Conservation (phyloP, 2,888 invertebrate species). For the Galerucella calmariensis region DNA sequence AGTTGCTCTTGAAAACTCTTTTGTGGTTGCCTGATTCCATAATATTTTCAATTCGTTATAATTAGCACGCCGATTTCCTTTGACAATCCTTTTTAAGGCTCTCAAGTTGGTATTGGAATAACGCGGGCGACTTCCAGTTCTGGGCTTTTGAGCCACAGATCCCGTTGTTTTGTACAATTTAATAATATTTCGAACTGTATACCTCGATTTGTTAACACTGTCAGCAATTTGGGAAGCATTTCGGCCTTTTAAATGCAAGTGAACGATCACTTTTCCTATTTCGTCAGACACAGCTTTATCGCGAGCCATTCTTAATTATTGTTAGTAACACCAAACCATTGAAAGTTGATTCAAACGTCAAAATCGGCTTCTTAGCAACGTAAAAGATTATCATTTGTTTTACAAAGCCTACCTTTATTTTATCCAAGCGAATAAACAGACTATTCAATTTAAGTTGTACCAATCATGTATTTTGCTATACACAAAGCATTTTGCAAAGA, state of each 20-base stretch:
- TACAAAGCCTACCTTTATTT: no score
- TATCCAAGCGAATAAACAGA: no score
- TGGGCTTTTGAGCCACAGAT: no score
- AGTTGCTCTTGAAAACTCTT: neutral
- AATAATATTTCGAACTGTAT: no score
- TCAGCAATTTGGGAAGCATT: no score
- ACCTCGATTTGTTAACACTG: no score
- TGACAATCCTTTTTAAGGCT: slow-evolving; percentile 23
- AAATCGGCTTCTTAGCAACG: neutral
- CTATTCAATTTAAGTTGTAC: slow-evolving; percentile 1
- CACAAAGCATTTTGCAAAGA: slow-evolving; percentile 7
- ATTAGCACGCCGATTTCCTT: slow-evolving; percentile 16
- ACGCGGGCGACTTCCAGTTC: no score
- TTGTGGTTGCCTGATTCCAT: slow-evolving; percentile 11
- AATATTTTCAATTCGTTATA: slow-evolving; percentile 17
- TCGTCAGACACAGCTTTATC: no score
- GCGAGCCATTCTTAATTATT: neutral
- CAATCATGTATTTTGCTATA: neutral
- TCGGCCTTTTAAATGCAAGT: no score
- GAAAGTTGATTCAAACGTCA: neutral
- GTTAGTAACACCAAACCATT: neutral
- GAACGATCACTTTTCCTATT: no score
- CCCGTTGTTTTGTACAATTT: no score
- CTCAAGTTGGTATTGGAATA: slow-evolving; percentile 11
- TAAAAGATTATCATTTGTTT: neutral